Conservation (phyloP, 1,140 invertebrate genomes). For the Cotesia vestalis region DNA sequence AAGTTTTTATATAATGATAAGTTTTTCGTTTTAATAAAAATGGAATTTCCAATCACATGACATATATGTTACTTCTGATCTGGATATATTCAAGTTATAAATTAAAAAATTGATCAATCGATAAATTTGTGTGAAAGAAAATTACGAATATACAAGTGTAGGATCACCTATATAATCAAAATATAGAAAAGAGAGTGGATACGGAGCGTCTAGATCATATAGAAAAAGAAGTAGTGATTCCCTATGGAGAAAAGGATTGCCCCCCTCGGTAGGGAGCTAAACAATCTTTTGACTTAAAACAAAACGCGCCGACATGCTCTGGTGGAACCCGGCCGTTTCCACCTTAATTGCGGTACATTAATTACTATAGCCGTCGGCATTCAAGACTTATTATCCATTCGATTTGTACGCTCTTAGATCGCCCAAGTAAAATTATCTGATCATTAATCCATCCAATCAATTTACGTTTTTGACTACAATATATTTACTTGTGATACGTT, state of each 20-base stretch:
- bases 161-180: neutral
- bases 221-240: constrained; percentile 23
- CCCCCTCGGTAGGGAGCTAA: constrained; percentile 41
- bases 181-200: neutral
- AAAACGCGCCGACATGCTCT: constrained; percentile 38
- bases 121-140: constrained; percentile 12
- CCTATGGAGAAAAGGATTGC: constrained; percentile 41
- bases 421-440: constrained; percentile 11
- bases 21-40: no score
- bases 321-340: constrained; percentile 27
- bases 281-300: constrained; percentile 39
- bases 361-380: constrained; percentile 40
- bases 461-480: constrained; percentile 21
- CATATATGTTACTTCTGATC: no score
- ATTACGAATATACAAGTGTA: neutral
- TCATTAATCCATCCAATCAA: constrained; percentile 33
- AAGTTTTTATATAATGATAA: no score
- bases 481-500: constrained; percentile 11
- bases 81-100: no score
- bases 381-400: constrained; percentile 41
- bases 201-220: neutral
- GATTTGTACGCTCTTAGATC: constrained; percentile 32
- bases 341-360: constrained; percentile 45
- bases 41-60: no score
- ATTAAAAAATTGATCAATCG: neutral